These are phyloP conservation scores for Uromys caudimaculatus DNA, from an alignment of 2,797 vertebrate genomes.

Conservation along the genomic window DNA sequence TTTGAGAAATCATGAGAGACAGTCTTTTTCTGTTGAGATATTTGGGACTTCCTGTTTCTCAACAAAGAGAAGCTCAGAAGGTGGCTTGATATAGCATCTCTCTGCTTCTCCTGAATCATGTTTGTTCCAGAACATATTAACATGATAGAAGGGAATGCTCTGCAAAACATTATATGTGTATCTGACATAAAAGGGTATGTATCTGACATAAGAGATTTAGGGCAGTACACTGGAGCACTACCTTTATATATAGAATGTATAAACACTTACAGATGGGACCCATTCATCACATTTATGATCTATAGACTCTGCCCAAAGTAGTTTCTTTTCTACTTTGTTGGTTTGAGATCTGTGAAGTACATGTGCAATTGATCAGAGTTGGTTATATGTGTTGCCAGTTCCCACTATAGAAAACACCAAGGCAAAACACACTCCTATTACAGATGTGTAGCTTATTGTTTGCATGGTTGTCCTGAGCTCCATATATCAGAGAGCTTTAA, in stretches of 20 bases:
- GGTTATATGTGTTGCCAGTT: neutral
- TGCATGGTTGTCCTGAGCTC: constrained; percentile 22
- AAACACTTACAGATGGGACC: constrained; percentile 70
- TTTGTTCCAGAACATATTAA: constrained; percentile 60
- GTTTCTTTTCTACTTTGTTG: constrained; percentile 57
- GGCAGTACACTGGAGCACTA: neutral
- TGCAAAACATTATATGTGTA: constrained; percentile 42
- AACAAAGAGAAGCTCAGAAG: constrained; percentile 40
- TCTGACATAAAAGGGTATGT: constrained; percentile 52
- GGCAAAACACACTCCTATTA: constrained; percentile 5
- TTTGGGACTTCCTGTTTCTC: constrained; percentile 51
- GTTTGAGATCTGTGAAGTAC: constrained; percentile 57
- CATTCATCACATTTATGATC: constrained; percentile 72
- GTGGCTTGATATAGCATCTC: neutral
- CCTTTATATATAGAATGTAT: constrained; percentile 11
- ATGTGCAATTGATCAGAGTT: constrained; percentile 55
- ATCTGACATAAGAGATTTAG: constrained; percentile 65
- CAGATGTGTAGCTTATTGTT: constrained; percentile 7
- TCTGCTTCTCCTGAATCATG: constrained; percentile 44
- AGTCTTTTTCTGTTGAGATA: constrained; percentile 48
- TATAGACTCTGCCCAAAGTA: constrained; percentile 51
- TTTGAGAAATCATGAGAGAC: constrained; percentile 47
- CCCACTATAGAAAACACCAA: neutral
- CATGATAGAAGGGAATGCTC: constrained; percentile 49
- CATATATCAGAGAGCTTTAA: constrained; percentile 46